Evolutionary conservation across 2,113 vertebrate species (phyloP).

Genomic region (Phyllostomus hastatus): DNA sequence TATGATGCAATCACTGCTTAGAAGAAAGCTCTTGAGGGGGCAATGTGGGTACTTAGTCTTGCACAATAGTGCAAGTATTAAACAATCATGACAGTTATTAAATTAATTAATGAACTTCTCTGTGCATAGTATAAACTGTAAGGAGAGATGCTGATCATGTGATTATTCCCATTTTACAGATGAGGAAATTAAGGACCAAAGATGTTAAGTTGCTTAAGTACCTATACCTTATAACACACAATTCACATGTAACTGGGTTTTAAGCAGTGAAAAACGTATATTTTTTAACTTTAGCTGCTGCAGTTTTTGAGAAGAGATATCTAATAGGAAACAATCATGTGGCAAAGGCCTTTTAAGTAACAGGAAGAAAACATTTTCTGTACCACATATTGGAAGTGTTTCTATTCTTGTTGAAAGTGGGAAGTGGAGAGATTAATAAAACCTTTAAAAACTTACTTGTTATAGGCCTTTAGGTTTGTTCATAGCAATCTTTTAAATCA

Average conservation of each 20-base stretch:
- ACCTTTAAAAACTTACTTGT: neutral
- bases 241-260: neutral
- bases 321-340: neutral
- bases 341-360: neutral
- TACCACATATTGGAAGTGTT: neutral
- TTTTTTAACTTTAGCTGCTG: neutral
- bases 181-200: constrained; percentile 3
- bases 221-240: neutral
- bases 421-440: neutral
- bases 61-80: neutral
- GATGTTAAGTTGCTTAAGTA: neutral
- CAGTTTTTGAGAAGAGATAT: neutral
- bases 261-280: neutral
- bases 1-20: neutral
- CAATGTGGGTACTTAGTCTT: neutral
- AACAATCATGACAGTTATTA: neutral
- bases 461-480: neutral
- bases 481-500: neutral
- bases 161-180: neutral
- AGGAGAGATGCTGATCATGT: neutral
- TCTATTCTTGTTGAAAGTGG: neutral
- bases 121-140: neutral
- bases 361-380: neutral
- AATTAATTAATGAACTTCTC: neutral
- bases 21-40: neutral